Percentiles rank a stretch among this genome's conserved stretches.
These are phyloP conservation scores for Laticauda laticaudata DNA, from an alignment of 2,113 vertebrate genomes.

Conservation along the genomic window DNA sequence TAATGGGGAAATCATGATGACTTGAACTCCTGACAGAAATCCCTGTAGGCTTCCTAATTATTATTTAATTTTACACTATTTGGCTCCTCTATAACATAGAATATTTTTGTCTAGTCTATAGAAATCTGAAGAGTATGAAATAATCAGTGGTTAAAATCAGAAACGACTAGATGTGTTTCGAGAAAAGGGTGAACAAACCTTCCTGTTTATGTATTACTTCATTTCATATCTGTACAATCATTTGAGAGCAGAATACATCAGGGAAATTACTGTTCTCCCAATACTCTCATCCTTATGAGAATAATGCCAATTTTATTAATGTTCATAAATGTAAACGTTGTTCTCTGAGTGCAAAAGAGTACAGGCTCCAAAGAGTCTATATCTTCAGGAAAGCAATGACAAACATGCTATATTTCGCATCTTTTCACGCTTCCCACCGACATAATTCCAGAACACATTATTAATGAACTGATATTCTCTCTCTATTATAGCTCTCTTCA, in stretches of 20 bases:
- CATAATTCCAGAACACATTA: background rate
- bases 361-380: slow-evolving; percentile 8
- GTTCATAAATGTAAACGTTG: background rate
- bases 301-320: background rate
- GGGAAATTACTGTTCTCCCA: background rate
- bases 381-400: background rate
- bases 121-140: background rate
- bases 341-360: background rate
- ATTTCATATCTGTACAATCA: background rate
- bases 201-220: background rate
- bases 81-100: background rate
- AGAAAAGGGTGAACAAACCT: background rate
- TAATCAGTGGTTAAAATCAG: background rate
- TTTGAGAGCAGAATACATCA: background rate
- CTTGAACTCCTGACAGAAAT: background rate
- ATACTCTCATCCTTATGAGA: background rate
- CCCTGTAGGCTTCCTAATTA: background rate
- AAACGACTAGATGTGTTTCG: background rate
- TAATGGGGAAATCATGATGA: background rate
- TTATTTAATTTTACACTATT: background rate
- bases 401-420: background rate
- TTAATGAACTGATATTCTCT: background rate
- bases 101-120: background rate
- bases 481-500: background rate
- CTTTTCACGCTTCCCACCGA: background rate